These are phyloP conservation scores for Melanchra persicariae DNA, from an alignment of 2,888 invertebrate species.

Conservation along the genomic window DNA sequence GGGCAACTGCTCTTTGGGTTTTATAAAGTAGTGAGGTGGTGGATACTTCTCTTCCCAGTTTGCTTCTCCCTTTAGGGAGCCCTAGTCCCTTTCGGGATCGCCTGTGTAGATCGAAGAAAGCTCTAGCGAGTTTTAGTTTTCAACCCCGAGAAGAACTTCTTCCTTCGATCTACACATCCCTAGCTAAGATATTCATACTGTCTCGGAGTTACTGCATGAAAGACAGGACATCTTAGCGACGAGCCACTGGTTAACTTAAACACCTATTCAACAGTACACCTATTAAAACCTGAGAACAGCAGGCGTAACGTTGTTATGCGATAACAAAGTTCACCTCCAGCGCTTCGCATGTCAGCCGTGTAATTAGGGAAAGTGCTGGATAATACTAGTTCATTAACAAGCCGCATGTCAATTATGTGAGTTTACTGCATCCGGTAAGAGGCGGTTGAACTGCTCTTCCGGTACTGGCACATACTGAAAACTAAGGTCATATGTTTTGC, in stretches of 20 bases:
- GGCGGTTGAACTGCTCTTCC: conserved; percentile 38
- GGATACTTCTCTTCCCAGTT: too few species aligned
- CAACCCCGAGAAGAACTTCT: too few species aligned
- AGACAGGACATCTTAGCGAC: neutral
- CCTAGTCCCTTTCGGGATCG: too few species aligned
- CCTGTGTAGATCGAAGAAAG: too few species aligned
- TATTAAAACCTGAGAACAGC: conserved; percentile 9
- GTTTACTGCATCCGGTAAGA: conserved; percentile 44
- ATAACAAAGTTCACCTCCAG: conserved; percentile 42
- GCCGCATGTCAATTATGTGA: conserved; percentile 47
- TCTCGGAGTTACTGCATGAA: neutral
- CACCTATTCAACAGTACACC: neutral
- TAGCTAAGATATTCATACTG: neutral
- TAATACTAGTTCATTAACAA: conserved; percentile 53
- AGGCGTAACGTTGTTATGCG: conserved; percentile 26
- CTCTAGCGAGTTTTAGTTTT: too few species aligned
- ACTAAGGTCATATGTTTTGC: neutral
- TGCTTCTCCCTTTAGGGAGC: too few species aligned
- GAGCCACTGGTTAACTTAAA: neutral
- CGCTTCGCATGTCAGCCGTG: conserved; percentile 42
- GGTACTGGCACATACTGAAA: neutral
- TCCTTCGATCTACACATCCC: too few species aligned
- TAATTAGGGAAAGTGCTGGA: conserved; percentile 57
- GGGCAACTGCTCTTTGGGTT: too few species aligned
- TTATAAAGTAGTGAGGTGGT: too few species aligned